Conservation (phyloP, 2,113 vertebrate species). For the Hemichromis elongatus region DNA sequence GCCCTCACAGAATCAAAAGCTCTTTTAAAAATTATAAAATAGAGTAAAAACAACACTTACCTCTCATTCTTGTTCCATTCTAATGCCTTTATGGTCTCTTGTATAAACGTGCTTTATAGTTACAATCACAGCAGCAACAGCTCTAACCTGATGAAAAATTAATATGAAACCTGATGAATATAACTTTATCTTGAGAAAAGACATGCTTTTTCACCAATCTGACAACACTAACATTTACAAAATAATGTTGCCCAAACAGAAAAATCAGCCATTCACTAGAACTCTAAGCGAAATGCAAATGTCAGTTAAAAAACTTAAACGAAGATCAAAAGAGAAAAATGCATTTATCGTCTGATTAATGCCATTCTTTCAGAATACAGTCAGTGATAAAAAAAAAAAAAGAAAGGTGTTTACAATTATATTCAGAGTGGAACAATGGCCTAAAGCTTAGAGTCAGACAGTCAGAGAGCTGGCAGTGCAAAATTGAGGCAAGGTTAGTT, state of each 20-base stretch:
- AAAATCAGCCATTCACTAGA: not conserved
- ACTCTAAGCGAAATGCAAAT: not conserved
- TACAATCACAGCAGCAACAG: not conserved
- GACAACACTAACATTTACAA: not conserved
- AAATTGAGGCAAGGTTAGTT: not conserved
- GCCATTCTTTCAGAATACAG: not conserved
- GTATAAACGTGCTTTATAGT: not conserved
- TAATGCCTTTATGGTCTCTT: not conserved
- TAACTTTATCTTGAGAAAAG: not conserved
- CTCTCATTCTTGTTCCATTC: not conserved
- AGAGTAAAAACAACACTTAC: accelerated
- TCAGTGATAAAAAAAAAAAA: not conserved
- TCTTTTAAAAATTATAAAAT: not conserved
- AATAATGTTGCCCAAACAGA: not conserved
- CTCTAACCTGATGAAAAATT: not conserved
- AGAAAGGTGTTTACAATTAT: not conserved
- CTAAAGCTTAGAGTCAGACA: not conserved
- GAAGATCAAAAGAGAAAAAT: not conserved
- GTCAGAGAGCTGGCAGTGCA: not conserved
- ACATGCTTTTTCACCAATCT: not conserved
- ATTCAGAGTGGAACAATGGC: not conserved
- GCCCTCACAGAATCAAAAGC: not conserved
- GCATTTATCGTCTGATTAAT: not conserved
- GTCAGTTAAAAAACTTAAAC: not conserved
- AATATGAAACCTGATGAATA: not conserved